Base-by-base conservation (phyloP, 2,797 vertebrate species). In the Crax fasciolata region DNA sequence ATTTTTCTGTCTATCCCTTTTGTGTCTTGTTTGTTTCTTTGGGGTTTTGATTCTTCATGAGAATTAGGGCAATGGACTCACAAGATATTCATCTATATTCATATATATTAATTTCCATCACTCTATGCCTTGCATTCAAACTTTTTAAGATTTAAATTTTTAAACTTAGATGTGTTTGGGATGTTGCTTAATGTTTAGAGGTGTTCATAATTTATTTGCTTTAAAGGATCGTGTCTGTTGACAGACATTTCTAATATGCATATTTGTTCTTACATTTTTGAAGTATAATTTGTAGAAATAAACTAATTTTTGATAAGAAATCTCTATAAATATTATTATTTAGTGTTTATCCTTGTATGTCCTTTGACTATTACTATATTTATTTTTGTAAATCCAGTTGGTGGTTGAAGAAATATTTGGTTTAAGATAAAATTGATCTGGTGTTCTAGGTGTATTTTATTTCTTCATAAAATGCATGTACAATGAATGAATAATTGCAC, bases 381-480 rank as follows among this genome's bases (percentile, higher is more conserved):
- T 93, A 57, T 84, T 90, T 91, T 82, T 73, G 24, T 30, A 86
- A 84, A 77, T 84, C n/a, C 46, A 76, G 32, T 87, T 70, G 81
- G 27, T 9, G 85, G 32, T n/a, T 88, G 44, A 80, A 49, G 58
- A 90, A 93, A 61, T 76, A 67, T 59, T 86, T 72, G 35, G 10
- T 49, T 92, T 82, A 61, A 73, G 30, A 66, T n/a, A 52, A 87
- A 93, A 82, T 58, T 72, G 57, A 72, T 87, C 66, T 30, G 63
- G 2, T 66, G 11, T 39, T 94, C 35, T 54, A 55, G 28, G 19
- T 80, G 30, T 35, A 35, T 35, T 35, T 35, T 35, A 35, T 35
- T 35, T 35, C 55, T 94, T 74, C 48, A 63, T 73, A 57, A 77
- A 84, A 81, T 48, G n/a, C 38, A 84, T 14, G 27, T 54, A 18